Conservation (phyloP, 2,888 invertebrate species). For the Pseudolycoriella hygida region DNA sequence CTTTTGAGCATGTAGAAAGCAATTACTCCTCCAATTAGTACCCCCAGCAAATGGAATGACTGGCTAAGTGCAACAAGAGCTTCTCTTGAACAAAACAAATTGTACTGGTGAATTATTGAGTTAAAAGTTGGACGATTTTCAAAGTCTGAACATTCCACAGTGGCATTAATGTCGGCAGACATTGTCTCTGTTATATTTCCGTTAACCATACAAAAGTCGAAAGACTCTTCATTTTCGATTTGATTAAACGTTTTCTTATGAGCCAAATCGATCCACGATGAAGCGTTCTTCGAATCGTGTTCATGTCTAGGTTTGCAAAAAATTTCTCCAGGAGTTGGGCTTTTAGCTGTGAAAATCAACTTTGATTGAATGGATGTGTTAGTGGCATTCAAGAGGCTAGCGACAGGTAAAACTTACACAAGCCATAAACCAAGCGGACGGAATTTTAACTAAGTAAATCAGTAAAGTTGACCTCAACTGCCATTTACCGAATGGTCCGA, state of each 20-base stretch:
- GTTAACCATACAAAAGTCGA: conserved; percentile 28
- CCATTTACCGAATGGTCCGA: conserved; percentile 31
- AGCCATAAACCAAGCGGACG: conserved; percentile 34
- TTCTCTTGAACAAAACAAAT: conserved; percentile 30
- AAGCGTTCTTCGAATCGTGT: conserved; percentile 17
- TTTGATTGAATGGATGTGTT: too few species aligned
- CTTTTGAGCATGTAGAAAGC: conserved; percentile 27
- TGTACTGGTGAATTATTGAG: conserved; percentile 29
- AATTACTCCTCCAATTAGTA: conserved; percentile 29
- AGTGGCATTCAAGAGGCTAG: too few species aligned
- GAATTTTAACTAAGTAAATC: conserved; percentile 30
- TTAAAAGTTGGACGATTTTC: conserved; percentile 23
- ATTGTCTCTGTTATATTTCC: too few species aligned
- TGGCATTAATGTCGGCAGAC: conserved; percentile 25
- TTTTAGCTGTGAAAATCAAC: conserved; percentile 29
- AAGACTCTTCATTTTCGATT: conserved; percentile 23
- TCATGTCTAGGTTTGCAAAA: conserved; percentile 27
- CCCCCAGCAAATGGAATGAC: conserved; percentile 32
- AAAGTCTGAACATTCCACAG: conserved; percentile 27
- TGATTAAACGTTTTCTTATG: conserved; percentile 27
- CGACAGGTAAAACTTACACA: conserved; percentile 17
- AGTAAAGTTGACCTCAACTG: conserved; percentile 28
- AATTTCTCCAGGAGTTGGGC: conserved; percentile 28
- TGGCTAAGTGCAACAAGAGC: conserved; percentile 31
- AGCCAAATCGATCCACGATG: conserved; percentile 27